A percentile compares a stretch with the other conserved stretches of the same genome.
Evolutionary conservation across 2,888 invertebrate species (phyloP).

Genomic region (Agrotis exclamationis): DNA sequence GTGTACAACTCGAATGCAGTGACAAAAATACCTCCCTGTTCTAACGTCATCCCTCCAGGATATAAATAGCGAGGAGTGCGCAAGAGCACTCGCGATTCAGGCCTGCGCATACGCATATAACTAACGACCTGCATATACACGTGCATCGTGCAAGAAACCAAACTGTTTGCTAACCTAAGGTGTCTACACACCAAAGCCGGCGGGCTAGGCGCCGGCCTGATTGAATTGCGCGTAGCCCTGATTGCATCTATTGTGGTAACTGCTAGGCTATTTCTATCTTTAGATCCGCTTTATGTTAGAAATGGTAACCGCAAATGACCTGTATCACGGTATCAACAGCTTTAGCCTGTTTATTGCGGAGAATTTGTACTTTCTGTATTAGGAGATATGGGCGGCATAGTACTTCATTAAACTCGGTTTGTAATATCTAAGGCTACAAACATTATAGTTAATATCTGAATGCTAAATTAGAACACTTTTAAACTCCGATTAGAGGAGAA

Average conservation of each 20-base stretch:
- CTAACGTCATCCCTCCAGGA: constrained; percentile 77
- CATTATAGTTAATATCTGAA: constrained; percentile 10
- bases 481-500: neutral
- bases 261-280: constrained; percentile 47
- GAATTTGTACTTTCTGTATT: constrained; percentile 9
- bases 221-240: constrained; percentile 40
- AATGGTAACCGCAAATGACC: constrained; percentile 39
- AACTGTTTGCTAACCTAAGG: constrained; percentile 60
- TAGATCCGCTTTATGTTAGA: constrained; percentile 53
- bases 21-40: constrained; percentile 76
- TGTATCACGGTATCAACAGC: constrained; percentile 26
- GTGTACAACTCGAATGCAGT: constrained; percentile 49
- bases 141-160: constrained; percentile 60
- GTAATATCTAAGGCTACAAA: constrained; percentile 11
- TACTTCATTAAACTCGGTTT: constrained; percentile 11
- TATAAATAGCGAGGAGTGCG: constrained; percentile 79
- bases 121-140: constrained; percentile 65
- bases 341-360: constrained; percentile 9
- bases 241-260: constrained; percentile 47
- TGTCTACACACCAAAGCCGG: too few species aligned
- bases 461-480: constrained; percentile 18
- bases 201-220: too few species aligned
- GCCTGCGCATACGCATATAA: constrained; percentile 75
- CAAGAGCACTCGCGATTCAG: constrained; percentile 79
- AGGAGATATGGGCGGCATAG: neutral